phyloP scores from a whole-genome alignment of 92 coral and sea anemone genomes.

The Chrysogorgia sp. region DNA sequence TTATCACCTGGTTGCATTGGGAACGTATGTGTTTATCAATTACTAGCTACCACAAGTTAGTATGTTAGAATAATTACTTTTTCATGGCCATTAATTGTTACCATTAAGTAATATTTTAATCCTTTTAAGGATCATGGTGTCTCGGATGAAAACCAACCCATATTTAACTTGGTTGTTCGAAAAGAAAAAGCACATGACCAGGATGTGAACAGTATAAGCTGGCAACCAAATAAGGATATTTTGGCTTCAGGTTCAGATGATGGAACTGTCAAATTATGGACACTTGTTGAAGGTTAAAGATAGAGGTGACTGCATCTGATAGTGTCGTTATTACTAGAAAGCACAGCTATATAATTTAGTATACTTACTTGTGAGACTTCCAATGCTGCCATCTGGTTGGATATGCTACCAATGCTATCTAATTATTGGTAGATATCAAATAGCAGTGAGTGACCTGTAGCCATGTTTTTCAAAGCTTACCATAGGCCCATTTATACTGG shows the following conservation, averaged over 20 bases:
- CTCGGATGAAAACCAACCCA: slow-evolving; percentile 76
- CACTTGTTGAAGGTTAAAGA: slow-evolving; percentile 35
- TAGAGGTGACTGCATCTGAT: background rate
- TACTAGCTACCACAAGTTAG: background rate
- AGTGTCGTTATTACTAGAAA: too few species aligned
- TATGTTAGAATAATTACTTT: background rate
- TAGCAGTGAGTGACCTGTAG: too few species aligned
- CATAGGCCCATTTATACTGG: too few species aligned
- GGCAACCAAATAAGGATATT: slow-evolving; percentile 84
- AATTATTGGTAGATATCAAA: too few species aligned
- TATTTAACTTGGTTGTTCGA: slow-evolving; percentile 70
- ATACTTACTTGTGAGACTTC: too few species aligned
- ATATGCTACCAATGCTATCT: too few species aligned
- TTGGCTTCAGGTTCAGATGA: slow-evolving; percentile 94
- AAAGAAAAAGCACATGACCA: slow-evolving; percentile 83
- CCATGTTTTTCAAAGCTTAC: too few species aligned
- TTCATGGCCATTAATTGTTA: background rate
- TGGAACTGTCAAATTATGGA: slow-evolving; percentile 88
- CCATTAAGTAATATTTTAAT: background rate
- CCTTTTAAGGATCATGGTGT: slow-evolving; percentile 63
- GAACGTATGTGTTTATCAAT: background rate
- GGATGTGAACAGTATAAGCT: slow-evolving; percentile 84
- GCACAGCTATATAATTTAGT: too few species aligned
- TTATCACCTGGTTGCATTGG: too few species aligned
- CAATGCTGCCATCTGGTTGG: too few species aligned